Base-by-base conservation (phyloP, 2,113 vertebrate species). In the Ia io region DNA sequence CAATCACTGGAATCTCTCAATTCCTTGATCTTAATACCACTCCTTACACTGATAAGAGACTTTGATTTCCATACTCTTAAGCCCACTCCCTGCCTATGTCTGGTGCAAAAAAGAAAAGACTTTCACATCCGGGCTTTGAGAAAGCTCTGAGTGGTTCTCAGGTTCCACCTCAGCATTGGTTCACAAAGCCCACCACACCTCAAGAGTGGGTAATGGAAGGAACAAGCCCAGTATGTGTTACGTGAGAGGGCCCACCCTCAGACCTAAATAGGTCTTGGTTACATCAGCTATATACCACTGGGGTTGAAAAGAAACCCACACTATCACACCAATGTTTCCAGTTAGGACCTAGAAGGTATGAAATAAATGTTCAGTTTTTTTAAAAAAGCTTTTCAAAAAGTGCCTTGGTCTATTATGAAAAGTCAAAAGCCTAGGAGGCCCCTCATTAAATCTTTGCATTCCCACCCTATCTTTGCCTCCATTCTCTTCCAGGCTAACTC, bases 251-350 rank as follows among this genome's bases (percentile, higher is more conserved):
- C 65, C 40, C 70, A 84, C 94, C 40, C 67, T 90, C 44, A 47
- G 65, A 94, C 89, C 88, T n/a, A 69, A 88, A 88, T 10, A 95
- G 82, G 49, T 28, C 35, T 67, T n/a, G 51, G 69, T 85, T 85
- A 91, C 23, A 91, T 51, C 93, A 90, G 35, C 88, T 82, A 91
- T 82, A 91, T 83, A 94, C 35, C 40, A 37, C 67, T 91, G 14
- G 78, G 82, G 87, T 91, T 82, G 74, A 79, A 77, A 80, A 80
- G 42, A 61, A 95, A 65, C 83, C 93, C 92, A 90, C 79, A 40
- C 1, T 30, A 28, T 80, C 79, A 84, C 74, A 93, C 79, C 84
- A 93, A 12, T 59, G 56, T 97, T 97, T 96, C 95, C 95, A 95
- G 53, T 85, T 73, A 77, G 25, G 70, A 86, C 67, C 71, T 49